Base-by-base conservation (phyloP, 1,140 invertebrate genomes). In the Leptopilina clavipes region DNA sequence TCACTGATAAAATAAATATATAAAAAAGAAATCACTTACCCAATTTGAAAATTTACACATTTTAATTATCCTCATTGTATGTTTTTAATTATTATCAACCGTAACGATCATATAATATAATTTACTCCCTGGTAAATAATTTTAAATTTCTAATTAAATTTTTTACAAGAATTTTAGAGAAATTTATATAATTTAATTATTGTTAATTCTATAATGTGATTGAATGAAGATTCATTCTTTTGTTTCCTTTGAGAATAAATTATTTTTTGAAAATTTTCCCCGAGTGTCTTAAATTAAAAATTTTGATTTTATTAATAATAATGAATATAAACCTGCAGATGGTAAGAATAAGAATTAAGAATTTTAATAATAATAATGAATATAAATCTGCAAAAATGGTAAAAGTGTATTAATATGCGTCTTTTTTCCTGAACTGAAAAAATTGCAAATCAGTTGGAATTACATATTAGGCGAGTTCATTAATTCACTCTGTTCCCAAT, bases 391-490 rank as follows among this genome's bases (percentile, higher is more conserved):
- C n/a, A n/a, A 52, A 12, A 14, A 52, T 40, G 37, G 37, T n/a
- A 52, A 52, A 52, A 52, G 14, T 2, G 2, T 12, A 52, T 52
- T 52, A 52, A 6, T 52, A 52, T 52, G 48, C 17, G 17, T 52
- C 14, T 52, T 52, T 40, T 40, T 40, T 0, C 37, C 37, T 31
- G 25, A 31, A n/a, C 14, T 3, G 17, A 14, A 17, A 52, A 52
- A n/a, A 2, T 17, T 2, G 48, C 12, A 52, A 52, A 52, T 52
- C 14, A 52, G 17, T 8, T n/a, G 14, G 48, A 1, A 52, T 52
- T 52, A 17, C n/a, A 52, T 52, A 52, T 52, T 52, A 52, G 48
- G 48, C 48, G 14, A 52, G 48, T 52, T 52, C 12, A 52, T 52
- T 52, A 52, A 52, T 52, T 52, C n/a, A 52, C n/a, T n/a, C 0